Evolutionary conservation across 2,797 vertebrate species (phyloP).

Genomic region (Muscicapa striata): DNA sequence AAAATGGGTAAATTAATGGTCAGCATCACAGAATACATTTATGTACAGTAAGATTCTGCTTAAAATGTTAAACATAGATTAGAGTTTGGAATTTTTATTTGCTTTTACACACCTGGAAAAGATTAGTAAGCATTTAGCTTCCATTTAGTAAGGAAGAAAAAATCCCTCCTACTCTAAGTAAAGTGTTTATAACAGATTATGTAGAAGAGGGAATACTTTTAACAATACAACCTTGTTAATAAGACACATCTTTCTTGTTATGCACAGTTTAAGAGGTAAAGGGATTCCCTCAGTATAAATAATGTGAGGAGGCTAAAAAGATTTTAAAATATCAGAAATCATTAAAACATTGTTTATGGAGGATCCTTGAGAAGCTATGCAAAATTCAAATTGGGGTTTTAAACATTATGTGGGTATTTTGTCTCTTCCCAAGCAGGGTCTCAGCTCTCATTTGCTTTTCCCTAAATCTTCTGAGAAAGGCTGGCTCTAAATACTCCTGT

Average conservation of each 20-base stretch:
- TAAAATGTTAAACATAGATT: background rate
- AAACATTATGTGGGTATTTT: background rate
- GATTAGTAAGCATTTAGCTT: conserved; percentile 4
- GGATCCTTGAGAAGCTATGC: background rate
- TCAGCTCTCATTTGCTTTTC: background rate
- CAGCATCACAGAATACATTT: background rate
- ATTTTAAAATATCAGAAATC: background rate
- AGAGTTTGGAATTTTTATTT: background rate
- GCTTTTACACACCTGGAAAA: conserved; percentile 8
- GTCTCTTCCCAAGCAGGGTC: background rate
- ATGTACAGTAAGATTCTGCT: background rate
- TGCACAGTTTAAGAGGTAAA: background rate
- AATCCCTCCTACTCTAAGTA: background rate
- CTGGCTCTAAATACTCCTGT: background rate
- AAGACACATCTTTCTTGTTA: background rate
- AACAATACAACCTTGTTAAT: background rate
- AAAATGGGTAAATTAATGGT: conserved; percentile 8
- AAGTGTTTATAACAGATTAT: background rate
- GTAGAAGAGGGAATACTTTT: background rate
- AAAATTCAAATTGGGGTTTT: background rate
- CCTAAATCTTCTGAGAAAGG: background rate
- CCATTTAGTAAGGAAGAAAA: background rate
- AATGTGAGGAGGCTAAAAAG: background rate
- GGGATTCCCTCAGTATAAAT: background rate
- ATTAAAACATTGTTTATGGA: background rate